These are phyloP conservation scores for Ladona fulva DNA, from an alignment of 1,140 invertebrate species.

Conservation along the genomic window DNA sequence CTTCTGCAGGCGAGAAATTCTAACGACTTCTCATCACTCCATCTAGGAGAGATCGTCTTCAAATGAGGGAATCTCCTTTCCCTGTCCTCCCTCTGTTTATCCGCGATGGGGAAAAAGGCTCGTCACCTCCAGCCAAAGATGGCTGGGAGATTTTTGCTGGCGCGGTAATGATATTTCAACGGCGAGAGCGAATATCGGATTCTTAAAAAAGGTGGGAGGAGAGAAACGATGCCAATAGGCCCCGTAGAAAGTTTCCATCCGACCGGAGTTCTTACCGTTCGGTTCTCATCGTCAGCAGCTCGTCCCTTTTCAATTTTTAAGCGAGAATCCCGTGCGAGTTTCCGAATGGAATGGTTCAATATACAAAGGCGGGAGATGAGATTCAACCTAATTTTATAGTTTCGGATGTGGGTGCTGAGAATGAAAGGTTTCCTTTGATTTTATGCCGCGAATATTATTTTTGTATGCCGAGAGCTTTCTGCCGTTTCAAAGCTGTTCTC, in stretches of 20 bases:
- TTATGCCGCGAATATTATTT: no score
- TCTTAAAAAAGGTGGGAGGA: background rate
- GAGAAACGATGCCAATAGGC: background rate
- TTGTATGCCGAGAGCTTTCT: no score
- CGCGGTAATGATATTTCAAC: slow-evolving; percentile 2
- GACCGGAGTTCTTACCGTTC: background rate
- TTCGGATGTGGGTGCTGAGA: no score
- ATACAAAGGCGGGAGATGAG: no score
- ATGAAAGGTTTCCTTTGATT: no score
- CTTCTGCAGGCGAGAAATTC: background rate
- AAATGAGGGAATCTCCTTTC: background rate
- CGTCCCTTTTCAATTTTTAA: background rate
- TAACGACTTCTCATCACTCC: background rate
- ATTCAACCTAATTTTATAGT: no score
- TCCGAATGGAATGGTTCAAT: no score
- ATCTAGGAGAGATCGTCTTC: background rate
- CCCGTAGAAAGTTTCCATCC: background rate
- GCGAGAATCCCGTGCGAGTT: no score
- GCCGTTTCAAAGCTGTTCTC: no score
- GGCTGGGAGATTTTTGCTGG: background rate
- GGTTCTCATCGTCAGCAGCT: background rate
- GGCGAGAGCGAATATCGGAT: background rate
- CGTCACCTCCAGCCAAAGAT: background rate
- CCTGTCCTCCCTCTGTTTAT: background rate
- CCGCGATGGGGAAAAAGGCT: background rate